Evolutionary conservation across 2,113 vertebrate genomes (phyloP), one percentile per base, ranked within the genome.

Genomic region (Bothrops jararaca): DNA sequence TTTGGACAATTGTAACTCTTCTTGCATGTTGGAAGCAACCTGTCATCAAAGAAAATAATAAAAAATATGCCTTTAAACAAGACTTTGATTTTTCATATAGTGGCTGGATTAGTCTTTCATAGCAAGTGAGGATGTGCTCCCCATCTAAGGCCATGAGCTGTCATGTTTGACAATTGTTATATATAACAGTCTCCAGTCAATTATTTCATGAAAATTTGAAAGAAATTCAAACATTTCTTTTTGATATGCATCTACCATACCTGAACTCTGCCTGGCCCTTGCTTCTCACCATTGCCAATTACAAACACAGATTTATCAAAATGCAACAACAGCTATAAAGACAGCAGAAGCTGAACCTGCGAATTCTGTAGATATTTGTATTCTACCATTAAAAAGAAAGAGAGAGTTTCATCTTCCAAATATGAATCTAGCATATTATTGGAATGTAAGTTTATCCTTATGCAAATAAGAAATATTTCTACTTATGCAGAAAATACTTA

Each of bases 21-120:
- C 15, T 23, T 57, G n/a, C 34, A 89, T 45, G 15, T 69, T 89
- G 52, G 29, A 39, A 56, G 10, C 50, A 88, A 56, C 20, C 29
- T 29, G 50, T 56, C n/a, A 58, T n/a, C 22, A 48, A 69, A 8
- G 8, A 90, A 22, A 69, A 50, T 52, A 52, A 52, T 90, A 20
- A 69, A 69, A 93, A 20, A 54, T 90, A 45, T 3, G n/a, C 48
- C 42, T 48, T 93, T 91, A 94, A 96, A 24, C 23, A 8, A 52
- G 1, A 5, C 29, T n/a, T 88, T 52, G 9, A 4, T 12, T 87
- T 50, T 52, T 53, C 86, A 87, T 50, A 52, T n/a, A 11, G 24
- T 86, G 88, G 42, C 23, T 89, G 42, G 11, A 64, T 90, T 13
- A n/a, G 23, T 60, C 24, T 64, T 64, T 74, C 93, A 94, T 91